Percentiles rank a stretch among this genome's conserved stretches.
Conservation (phyloP, 2,797 vertebrate species). For the Graptemys geographica region DNA sequence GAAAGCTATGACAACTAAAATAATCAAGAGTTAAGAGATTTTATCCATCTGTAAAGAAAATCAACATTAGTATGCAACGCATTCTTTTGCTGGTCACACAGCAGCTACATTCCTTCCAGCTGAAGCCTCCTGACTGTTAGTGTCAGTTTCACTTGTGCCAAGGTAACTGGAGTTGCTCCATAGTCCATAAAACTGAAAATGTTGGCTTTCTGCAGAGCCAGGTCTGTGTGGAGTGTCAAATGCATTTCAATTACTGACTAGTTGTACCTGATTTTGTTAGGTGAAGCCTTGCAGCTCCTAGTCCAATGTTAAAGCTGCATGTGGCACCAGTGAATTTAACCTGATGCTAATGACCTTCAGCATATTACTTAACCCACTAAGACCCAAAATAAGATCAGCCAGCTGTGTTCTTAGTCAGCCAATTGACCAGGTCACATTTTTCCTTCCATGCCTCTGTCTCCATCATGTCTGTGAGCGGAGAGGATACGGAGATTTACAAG, state of each 20-base stretch:
- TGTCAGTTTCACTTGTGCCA: neutral
- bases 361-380: slow-evolving; percentile 10
- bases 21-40: neutral
- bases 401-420: rapidly evolving
- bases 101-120: neutral
- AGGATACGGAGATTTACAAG: neutral
- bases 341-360: slow-evolving; percentile 15
- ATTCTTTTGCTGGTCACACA: neutral
- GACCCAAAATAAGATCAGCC: neutral
- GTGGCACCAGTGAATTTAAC: neutral
- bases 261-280: neutral
- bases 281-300: neutral
- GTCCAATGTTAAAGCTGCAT: neutral
- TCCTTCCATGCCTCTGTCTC: neutral
- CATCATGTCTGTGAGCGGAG: neutral
- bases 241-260: neutral
- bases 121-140: neutral
- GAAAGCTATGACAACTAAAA: neutral
- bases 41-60: neutral
- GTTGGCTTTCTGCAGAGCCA: neutral
- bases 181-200: neutral
- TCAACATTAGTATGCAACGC: neutral
- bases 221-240: neutral
- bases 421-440: neutral
- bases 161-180: neutral